These are phyloP conservation scores for Camelus dromedarius DNA, from an alignment of 2,113 vertebrate species.

Conservation along the genomic window DNA sequence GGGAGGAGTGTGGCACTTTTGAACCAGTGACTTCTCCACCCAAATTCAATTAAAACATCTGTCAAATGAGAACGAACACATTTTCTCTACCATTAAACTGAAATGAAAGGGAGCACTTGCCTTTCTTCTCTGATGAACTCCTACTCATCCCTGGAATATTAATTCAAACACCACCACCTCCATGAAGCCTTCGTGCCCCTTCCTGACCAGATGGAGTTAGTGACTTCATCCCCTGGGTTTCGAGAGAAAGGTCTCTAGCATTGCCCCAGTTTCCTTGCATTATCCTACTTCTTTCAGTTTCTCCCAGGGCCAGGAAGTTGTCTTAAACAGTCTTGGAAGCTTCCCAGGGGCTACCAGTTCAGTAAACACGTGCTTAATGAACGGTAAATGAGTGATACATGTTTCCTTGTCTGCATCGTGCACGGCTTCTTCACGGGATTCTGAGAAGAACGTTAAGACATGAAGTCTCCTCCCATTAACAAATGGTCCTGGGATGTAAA, in stretches of 20 bases:
- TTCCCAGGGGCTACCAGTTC: background rate
- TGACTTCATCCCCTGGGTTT: background rate
- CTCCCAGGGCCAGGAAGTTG: background rate
- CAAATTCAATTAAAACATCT: background rate
- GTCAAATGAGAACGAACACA: background rate
- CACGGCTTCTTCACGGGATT: background rate
- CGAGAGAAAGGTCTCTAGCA: background rate
- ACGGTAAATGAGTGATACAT: background rate
- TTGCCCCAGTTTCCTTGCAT: background rate
- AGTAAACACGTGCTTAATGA: background rate
- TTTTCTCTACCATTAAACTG: background rate
- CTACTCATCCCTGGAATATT: background rate
- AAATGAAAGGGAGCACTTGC: conserved; percentile 7
- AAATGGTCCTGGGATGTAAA: conserved; percentile 34
- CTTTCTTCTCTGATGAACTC: background rate
- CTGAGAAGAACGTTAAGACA: background rate
- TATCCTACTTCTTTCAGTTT: background rate
- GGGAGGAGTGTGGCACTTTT: background rate
- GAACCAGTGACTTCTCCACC: background rate
- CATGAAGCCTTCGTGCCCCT: background rate
- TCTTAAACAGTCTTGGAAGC: background rate
- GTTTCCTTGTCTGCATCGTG: background rate
- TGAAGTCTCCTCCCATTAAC: background rate
- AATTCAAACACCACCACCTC: conserved; percentile 4
- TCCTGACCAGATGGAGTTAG: background rate